Base-by-base conservation (phyloP, 2,888 invertebrate species). In the Rhamphomyia laevipes region DNA sequence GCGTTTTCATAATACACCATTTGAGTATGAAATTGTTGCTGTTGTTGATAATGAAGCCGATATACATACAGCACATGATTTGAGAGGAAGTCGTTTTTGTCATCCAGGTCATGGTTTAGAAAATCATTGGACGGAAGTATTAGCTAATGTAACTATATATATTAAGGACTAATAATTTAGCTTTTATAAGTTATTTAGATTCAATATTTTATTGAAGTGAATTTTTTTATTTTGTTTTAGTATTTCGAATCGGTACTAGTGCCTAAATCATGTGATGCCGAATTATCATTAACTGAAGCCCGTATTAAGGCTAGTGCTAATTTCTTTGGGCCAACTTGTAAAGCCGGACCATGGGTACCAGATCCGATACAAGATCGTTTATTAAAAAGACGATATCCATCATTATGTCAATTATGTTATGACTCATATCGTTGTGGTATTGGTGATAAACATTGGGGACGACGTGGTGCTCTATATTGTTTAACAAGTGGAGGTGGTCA, bases 301-400 rank as follows among this genome's bases (percentile, higher is more conserved):
- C 77, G 84, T 35, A 76, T 93, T 16, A 79, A 80, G 51, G 77
- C 86, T 0, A 76, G 86, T 0, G 78, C 87, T 0, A 72, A 76
- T 43, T 90, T 79, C 72, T 94, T 94, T 68, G 77, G 77, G 4
- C 72, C 77, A 16, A 85, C 89, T 23, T 95, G 94, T 65, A 86
- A 88, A 56, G 86, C 93, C 0, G 93, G 93, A 0, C 77, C 82
- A 0, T 91, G 90, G 90, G 80, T 85, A 0, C 75, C 79, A 0
- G 84, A 89, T 62, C 65, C 71, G 0, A 57, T 63, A 0, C 71
- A 81, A 27, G 86, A 89, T 58, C 65, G 67, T 3, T 65, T 77
- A 57, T 69, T 90, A 0, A 90, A 84, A 64, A 62, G 60, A 5
- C 77, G 74, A 46, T 89, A 87, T 65, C 76, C 77, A 0, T 81